phyloP scores from a whole-genome alignment of 2,797 vertebrate genomes.

The Poeciliopsis presidionis region DNA sequence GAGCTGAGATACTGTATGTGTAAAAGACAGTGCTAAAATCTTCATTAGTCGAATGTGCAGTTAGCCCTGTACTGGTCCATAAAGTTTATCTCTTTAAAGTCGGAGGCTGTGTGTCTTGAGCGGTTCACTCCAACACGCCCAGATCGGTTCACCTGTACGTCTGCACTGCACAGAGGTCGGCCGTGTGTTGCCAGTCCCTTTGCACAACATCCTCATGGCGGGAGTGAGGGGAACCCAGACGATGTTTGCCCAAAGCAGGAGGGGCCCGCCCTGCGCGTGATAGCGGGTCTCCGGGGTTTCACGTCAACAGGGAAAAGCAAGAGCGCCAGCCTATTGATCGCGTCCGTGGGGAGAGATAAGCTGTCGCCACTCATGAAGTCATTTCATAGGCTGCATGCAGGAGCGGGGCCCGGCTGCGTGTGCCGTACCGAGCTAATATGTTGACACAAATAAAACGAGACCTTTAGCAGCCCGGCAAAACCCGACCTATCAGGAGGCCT shows the following conservation, averaged over 20 bases:
- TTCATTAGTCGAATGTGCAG: neutral
- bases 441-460: slow-evolving; percentile 42
- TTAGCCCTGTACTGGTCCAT: too few relatives aligned
- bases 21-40: neutral
- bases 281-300: slow-evolving; percentile 55
- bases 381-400: slow-evolving; percentile 68
- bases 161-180: neutral
- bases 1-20: too few relatives aligned
- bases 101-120: neutral
- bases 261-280: slow-evolving; percentile 40
- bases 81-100: neutral
- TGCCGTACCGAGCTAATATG: slow-evolving; percentile 30
- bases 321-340: slow-evolving; percentile 80
- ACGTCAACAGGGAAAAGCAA: slow-evolving; percentile 63
- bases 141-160: neutral
- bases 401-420: slow-evolving; percentile 25
- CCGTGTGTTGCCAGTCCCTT: neutral
- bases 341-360: slow-evolving; percentile 78
- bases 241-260: slow-evolving; percentile 66
- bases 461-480: neutral
- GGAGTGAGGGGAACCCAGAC: neutral
- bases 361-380: slow-evolving; percentile 79
- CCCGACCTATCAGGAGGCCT: neutral
- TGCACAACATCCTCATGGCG: neutral
- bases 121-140: neutral